Percentiles rank a stretch among this genome's conserved stretches.
phyloP scores from a whole-genome alignment of 2,888 invertebrate species.

The Onthophagus sagittarius region DNA sequence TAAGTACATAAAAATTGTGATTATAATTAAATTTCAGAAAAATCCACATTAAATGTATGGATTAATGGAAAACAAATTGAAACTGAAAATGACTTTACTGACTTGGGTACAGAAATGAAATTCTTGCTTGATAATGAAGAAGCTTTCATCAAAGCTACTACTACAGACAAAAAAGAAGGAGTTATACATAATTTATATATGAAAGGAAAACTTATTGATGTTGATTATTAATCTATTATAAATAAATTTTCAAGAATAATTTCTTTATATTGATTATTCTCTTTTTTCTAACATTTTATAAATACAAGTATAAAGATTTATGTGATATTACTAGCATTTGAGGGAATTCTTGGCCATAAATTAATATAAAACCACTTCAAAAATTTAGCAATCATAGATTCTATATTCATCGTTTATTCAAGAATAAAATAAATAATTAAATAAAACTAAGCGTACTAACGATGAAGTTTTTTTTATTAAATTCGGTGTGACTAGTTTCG shows the following conservation, averaged over 20 bases:
- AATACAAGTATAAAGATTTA: conserved; percentile 48
- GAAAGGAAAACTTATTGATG: conserved; percentile 30
- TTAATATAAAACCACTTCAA: too few relatives aligned
- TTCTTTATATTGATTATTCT: too few relatives aligned
- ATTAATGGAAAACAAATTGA: conserved; percentile 68
- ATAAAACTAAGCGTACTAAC: too few relatives aligned
- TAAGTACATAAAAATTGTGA: not conserved
- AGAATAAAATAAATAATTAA: too few relatives aligned
- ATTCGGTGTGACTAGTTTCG: too few relatives aligned
- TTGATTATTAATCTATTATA: conserved; percentile 1
- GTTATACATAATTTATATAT: conserved; percentile 43
- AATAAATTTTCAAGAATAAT: not conserved
- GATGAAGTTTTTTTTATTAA: too few relatives aligned
- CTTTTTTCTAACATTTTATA: conserved; percentile 21
- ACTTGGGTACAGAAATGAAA: conserved; percentile 79
- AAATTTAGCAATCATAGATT: too few relatives aligned
- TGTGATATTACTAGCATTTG: conserved; percentile 98
- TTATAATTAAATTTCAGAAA: conserved; percentile 56
- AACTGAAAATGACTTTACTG: conserved; percentile 76
- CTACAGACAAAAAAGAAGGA: conserved; percentile 52
- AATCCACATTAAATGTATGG: conserved; percentile 72
- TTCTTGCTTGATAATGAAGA: conserved; percentile 58
- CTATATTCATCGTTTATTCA: too few relatives aligned
- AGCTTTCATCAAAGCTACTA: conserved; percentile 50
- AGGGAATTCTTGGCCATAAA: conserved; percentile 99